A percentile compares a stretch with the other conserved stretches of the same genome.
These are phyloP conservation scores for Spinus pinus DNA, from an alignment of 2,797 vertebrate species.

Conservation along the genomic window DNA sequence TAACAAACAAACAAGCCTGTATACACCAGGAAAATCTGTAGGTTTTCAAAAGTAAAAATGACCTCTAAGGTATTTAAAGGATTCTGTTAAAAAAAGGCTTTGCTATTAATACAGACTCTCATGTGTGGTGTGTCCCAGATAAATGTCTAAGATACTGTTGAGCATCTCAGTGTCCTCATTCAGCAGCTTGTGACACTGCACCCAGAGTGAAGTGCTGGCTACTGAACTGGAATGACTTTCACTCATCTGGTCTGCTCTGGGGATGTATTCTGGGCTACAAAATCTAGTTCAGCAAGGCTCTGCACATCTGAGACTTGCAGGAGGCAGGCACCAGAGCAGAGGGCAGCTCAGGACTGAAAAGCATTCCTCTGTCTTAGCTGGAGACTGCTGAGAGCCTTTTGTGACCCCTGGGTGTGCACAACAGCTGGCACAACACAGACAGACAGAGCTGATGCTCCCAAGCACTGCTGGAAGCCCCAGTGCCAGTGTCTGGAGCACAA, in stretches of 20 bases:
- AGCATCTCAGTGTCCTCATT: conserved; percentile 71
- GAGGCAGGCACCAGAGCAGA: background rate
- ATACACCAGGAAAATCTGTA: conserved; percentile 19
- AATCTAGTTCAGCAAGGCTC: conserved; percentile 47
- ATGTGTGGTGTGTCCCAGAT: conserved; percentile 69
- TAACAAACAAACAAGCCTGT: conserved; percentile 1
- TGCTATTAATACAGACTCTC: conserved; percentile 72
- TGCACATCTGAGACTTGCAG: conserved; percentile 47
- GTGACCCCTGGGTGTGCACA: background rate
- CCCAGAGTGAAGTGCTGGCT: conserved; percentile 26
- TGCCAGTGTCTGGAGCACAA: background rate
- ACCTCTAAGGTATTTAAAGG: conserved; percentile 69
- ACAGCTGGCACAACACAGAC: background rate
- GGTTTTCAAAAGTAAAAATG: conserved; percentile 64
- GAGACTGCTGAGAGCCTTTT: background rate
- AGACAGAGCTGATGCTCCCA: background rate
- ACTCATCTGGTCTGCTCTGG: conserved; percentile 9
- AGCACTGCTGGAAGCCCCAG: background rate
- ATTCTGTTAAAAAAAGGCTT: conserved; percentile 56
- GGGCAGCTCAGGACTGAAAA: background rate
- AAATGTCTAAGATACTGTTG: conserved; percentile 62
- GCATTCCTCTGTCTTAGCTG: background rate
- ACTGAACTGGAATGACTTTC: conserved; percentile 55
- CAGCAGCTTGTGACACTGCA: conserved; percentile 44
- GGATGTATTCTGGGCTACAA: conserved; percentile 53